Evolutionary conservation across 2,113 vertebrate species (phyloP), one percentile per base, ranked within the genome.

Genomic region (Dipodomys stephensi): DNA sequence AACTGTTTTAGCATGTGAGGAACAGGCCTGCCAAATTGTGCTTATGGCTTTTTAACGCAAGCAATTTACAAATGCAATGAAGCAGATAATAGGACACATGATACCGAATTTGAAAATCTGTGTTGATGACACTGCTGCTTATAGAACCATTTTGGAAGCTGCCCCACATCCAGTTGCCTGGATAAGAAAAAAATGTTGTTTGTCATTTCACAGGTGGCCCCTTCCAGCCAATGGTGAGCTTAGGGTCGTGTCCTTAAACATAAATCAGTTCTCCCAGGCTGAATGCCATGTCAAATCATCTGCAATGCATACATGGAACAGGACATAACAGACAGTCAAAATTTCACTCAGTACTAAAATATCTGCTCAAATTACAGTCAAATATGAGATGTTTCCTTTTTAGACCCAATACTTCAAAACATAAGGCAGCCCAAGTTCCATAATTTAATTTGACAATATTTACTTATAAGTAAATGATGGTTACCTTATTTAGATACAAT

Each of bases 11-110:
- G 94, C 83, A 91, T 93, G 92, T 46, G 71, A 91, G 60, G 87
- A 97, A 96, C 67, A 94, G 88, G 91, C 72, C 77, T 92, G 92
- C 72, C 95, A 97, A 95, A 95, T 95, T 86, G 92, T 91, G 93
- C 93, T 97, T 95, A 96, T 23, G 68, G 95, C 91, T 97, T 97
- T 97, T 97, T 97, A 97, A 97, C 89, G 97, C 88, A 94, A 95
- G 92, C 91, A 95, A 96, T 97, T 97, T 97, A 97, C 93, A 95
- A 94, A 96, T 27, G 95, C 96, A 95, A 30, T 96, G 94, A 96
- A 96, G 97, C 94, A 92, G 91, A 95, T 96, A 97, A 97, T 25
- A 96, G 92, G 91, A 96, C 96, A 94, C 78, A 81, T n/a, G 95
- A 96, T 27, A 92, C 73, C 22, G 19, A 95, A 94, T 96, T 68